Percentiles rank a stretch among this genome's conserved stretches.
Conservation (phyloP, 2,797 vertebrate genomes). For the Varecia variegata region DNA sequence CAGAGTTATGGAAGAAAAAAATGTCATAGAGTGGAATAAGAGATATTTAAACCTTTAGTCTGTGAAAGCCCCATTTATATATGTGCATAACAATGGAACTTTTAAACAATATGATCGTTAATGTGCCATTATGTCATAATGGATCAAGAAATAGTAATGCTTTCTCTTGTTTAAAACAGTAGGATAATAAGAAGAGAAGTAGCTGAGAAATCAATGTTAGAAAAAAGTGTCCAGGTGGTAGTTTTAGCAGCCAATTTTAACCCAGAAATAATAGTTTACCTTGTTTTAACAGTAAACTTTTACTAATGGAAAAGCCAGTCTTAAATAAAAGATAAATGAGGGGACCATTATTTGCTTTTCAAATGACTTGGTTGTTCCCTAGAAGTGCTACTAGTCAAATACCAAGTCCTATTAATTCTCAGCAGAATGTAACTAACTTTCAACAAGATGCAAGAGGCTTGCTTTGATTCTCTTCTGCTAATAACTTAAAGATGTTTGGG, state of each 20-base stretch:
- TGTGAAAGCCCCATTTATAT: not conserved
- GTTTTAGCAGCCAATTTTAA: conserved; percentile 19
- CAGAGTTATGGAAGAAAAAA: conserved; percentile 6
- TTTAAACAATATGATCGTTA: conserved; percentile 13
- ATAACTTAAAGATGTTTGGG: not conserved
- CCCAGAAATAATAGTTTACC: not conserved
- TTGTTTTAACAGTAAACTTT: conserved; percentile 18
- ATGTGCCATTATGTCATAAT: not conserved
- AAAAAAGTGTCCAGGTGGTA: not conserved
- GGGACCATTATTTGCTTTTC: conserved; percentile 23
- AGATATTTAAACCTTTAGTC: not conserved
- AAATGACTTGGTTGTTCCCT: not conserved
- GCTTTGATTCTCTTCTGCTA: not conserved
- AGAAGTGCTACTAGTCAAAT: not conserved
- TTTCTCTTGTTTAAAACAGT: not conserved
- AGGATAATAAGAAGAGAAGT: conserved; percentile 25
- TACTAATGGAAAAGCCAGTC: conserved; percentile 17
- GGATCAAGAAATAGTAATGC: not conserved
- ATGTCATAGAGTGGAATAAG: conserved; percentile 23
- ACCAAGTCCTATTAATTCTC: not conserved
- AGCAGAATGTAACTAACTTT: not conserved
- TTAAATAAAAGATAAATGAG: conserved; percentile 54
- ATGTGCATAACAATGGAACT: not conserved
- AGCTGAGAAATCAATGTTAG: not conserved
- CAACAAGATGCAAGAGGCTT: not conserved